Evolutionary conservation across 2,888 invertebrate genomes (phyloP).

Genomic region (Kryphioiulus occultus): DNA sequence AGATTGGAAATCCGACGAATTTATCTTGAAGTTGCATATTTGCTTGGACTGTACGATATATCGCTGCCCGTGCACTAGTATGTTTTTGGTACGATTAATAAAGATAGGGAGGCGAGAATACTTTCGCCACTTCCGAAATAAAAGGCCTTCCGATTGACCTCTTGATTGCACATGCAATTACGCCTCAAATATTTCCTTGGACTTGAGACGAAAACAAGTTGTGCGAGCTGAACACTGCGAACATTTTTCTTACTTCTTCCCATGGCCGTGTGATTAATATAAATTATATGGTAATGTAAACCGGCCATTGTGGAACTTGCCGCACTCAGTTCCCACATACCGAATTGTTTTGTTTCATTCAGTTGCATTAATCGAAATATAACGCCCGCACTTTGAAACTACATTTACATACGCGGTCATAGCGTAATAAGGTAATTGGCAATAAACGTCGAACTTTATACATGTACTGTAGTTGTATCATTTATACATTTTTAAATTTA

Average conservation of each 20-base stretch:
- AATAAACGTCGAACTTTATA: too few relatives aligned
- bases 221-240: not conserved
- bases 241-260: not conserved
- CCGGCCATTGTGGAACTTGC: not conserved
- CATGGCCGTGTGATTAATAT: not conserved
- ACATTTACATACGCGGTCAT: not conserved
- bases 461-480: too few relatives aligned
- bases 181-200: not conserved
- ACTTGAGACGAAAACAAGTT: not conserved
- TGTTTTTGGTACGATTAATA: too few relatives aligned
- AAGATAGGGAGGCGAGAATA: too few relatives aligned
- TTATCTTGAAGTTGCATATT: too few relatives aligned
- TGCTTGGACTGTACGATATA: too few relatives aligned
- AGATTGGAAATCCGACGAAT: too few relatives aligned
- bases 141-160: not conserved
- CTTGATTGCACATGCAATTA: not conserved
- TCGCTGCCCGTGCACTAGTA: too few relatives aligned
- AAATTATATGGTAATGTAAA: not conserved
- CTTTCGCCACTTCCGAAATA: too few relatives aligned
- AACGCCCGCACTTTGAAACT: not conserved
- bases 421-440: too few relatives aligned
- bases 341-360: not conserved
- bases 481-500: too few relatives aligned
- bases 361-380: not conserved
- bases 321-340: not conserved